Percentiles rank a stretch among this genome's conserved stretches.
Evolutionary conservation across 2,888 invertebrate genomes (phyloP).

Genomic region (Eugnorisma glareosa): DNA sequence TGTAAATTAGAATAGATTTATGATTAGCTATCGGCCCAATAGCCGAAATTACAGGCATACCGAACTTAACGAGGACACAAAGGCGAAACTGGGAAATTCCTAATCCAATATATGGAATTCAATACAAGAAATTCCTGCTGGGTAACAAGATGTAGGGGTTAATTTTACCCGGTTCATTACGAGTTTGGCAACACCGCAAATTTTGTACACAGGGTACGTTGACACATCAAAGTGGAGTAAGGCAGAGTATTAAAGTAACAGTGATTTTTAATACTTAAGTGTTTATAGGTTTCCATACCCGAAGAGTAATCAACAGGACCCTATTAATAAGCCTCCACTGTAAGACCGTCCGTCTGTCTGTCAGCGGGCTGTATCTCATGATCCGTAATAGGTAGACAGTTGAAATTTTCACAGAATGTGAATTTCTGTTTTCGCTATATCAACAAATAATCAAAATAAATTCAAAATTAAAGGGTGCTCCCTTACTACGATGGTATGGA

Average conservation of each 20-base stretch:
- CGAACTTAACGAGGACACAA: slow-evolving; percentile 61
- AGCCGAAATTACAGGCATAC: slow-evolving; percentile 56
- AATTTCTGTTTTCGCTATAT: no score
- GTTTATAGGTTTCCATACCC: no score
- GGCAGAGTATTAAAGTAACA: slow-evolving; percentile 4
- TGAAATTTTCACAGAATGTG: no score
- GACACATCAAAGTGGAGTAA: slow-evolving; percentile 40
- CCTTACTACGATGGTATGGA: no score
- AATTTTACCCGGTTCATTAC: slow-evolving; percentile 73
- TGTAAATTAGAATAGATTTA: slow-evolving; percentile 41
- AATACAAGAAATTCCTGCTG: slow-evolving; percentile 72
- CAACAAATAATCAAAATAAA: no score
- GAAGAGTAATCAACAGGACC: no score
- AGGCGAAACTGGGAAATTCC: slow-evolving; percentile 71
- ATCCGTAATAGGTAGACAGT: no score
- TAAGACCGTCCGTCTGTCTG: no score
- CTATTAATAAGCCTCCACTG: no score
- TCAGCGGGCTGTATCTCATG: no score
- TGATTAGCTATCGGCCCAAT: slow-evolving; percentile 49
- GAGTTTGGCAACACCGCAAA: slow-evolving; percentile 64
- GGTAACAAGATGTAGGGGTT: slow-evolving; percentile 68
- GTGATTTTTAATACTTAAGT: neutral
- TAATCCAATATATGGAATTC: slow-evolving; percentile 71
- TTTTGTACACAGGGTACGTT: slow-evolving; percentile 51
- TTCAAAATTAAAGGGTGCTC: no score